Percentiles rank a stretch among this genome's conserved stretches.
These are phyloP conservation scores for Icerya purchasi DNA, from an alignment of 2,888 invertebrate species.

Conservation along the genomic window DNA sequence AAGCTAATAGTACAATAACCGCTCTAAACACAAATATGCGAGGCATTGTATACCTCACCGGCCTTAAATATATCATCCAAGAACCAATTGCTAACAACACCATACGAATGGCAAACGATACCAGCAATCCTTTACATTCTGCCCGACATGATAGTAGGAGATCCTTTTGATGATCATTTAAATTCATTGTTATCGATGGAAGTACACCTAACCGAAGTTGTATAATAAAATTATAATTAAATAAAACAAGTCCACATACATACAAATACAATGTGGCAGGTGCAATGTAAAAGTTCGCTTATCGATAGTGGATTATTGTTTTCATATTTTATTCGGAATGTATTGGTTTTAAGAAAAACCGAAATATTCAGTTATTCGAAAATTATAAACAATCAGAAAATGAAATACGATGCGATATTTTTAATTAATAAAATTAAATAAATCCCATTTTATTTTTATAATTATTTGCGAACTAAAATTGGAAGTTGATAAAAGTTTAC, in stretches of 20 bases:
- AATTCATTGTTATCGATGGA: constrained; percentile 41
- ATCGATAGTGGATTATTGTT: not conserved
- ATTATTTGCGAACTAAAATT: too few relatives aligned
- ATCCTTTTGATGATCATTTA: constrained; percentile 46
- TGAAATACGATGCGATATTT: too few relatives aligned
- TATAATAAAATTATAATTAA: not conserved
- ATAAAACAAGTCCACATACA: too few relatives aligned
- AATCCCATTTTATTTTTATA: too few relatives aligned
- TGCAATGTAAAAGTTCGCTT: too few relatives aligned
- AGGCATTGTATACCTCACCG: constrained; percentile 68
- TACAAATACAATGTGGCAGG: too few relatives aligned
- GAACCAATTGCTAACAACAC: constrained; percentile 69
- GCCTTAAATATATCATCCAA: constrained; percentile 78
- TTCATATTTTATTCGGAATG: not conserved
- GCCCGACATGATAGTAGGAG: constrained; percentile 63
- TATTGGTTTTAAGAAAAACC: not conserved
- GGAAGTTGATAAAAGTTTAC: too few relatives aligned
- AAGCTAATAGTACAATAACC: constrained; percentile 64
- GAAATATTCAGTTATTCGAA: too few relatives aligned
- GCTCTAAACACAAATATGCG: constrained; percentile 78
- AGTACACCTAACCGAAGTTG: constrained; percentile 34
- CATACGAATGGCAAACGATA: constrained; percentile 77
- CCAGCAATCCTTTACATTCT: constrained; percentile 80
- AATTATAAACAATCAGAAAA: too few relatives aligned
- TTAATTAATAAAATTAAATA: too few relatives aligned